phyloP scores from a whole-genome alignment of 1,140 invertebrate species.

The Arion vulgaris region DNA sequence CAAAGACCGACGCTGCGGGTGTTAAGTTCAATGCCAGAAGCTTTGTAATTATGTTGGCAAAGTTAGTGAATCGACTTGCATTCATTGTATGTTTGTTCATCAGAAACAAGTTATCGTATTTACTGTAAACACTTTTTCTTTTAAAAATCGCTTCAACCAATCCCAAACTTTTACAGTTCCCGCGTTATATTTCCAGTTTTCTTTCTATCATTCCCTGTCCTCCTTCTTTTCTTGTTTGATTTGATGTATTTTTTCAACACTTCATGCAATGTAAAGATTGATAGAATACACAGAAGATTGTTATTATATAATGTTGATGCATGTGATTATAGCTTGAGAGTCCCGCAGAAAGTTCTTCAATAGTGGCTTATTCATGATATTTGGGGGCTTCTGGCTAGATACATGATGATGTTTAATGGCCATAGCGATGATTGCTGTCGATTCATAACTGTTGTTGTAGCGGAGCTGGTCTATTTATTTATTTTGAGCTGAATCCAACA shows the following conservation, averaged over 20 bases:
- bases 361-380: neutral
- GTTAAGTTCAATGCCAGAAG: neutral
- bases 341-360: neutral
- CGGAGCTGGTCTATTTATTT: too few species aligned
- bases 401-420: too few species aligned
- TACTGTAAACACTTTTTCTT: neutral
- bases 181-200: too few species aligned
- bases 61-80: slow-evolving; percentile 7
- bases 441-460: too few species aligned
- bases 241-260: neutral
- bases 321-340: neutral
- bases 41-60: slow-evolving; percentile 9
- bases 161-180: too few species aligned
- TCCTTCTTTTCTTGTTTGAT: too few species aligned
- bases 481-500: too few species aligned
- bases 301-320: neutral
- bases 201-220: too few species aligned
- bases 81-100: slow-evolving; percentile 12
- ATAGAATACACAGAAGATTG: neutral
- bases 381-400: too few species aligned
- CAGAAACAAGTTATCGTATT: neutral
- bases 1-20: neutral
- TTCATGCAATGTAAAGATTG: neutral
- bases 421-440: too few species aligned
- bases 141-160: too few species aligned